Evolutionary conservation across 2,888 invertebrate genomes (phyloP).

Genomic region (Yponomeuta evonymella): DNA sequence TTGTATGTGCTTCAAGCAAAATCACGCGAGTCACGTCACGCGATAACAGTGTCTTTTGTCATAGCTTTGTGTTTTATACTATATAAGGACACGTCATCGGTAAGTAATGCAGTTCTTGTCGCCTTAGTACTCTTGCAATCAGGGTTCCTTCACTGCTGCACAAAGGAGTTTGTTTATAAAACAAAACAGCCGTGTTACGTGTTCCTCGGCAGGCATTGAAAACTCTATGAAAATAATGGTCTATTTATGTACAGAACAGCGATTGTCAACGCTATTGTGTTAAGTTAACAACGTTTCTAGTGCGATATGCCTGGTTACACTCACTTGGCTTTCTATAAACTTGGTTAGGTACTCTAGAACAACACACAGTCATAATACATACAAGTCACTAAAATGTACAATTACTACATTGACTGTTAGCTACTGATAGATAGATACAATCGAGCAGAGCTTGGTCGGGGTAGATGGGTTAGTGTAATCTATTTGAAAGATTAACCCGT

Average conservation of each 20-base stretch:
- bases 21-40: conserved; percentile 2
- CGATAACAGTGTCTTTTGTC: conserved; percentile 11
- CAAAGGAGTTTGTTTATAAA: conserved; percentile 70
- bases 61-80: conserved; percentile 2
- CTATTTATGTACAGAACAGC: conserved; percentile 40
- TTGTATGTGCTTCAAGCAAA: neutral
- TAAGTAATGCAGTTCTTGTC: neutral
- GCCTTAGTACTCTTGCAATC: conserved; percentile 7
- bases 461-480: neutral
- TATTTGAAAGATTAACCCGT: conserved; percentile 13
- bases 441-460: neutral
- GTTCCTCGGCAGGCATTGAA: conserved; percentile 45
- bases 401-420: neutral
- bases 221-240: conserved; percentile 50
- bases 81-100: conserved; percentile 10
- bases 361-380: neutral
- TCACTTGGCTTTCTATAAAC: no score
- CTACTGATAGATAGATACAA: neutral
- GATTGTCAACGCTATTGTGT: conserved; percentile 20
- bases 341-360: neutral
- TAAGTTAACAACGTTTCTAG: conserved; percentile 2
- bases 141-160: conserved; percentile 29
- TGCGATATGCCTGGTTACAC: neutral
- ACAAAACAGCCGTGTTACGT: conserved; percentile 59
- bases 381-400: neutral